Evolutionary conservation across 2,797 vertebrate species (phyloP), one percentile per base, ranked within the genome.

Genomic region (Somateria mollissima): DNA sequence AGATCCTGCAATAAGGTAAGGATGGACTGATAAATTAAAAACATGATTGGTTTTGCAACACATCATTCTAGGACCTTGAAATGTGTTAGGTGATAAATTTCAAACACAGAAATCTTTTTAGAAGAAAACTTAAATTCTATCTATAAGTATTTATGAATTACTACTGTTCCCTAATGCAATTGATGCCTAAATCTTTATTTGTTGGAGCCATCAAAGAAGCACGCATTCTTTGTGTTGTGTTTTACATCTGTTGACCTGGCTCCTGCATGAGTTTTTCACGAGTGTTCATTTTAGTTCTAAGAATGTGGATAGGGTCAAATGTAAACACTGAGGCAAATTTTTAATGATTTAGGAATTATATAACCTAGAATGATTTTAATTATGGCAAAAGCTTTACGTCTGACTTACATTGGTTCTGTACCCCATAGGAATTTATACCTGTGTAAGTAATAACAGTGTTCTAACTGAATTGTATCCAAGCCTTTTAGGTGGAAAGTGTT

Each of bases 361-460:
- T 72, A 90, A 80, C 39, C 57, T 41, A 54, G 61, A 49, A 70
- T 91, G 87, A 96, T 86, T 94, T 92, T 88, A 62, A 78, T 89
- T 81, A 88, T 51, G 54, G 66, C 41, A 81, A 69, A 87, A 18
- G 57, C 62, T 85, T 91, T 74, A 54, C 61, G 61, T 94, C 65
- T 83, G 82, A 54, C 49, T 89, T 83, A 24, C 8, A 4, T 58
- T 49, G 45, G 28, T 81, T 77, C 58, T 84, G 0, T 34, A 75
- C 41, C 20, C 32, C 4, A 7, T 9, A 72, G 66, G 73, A 89
- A 72, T 92, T 90, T 75, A 67, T 87, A 89, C 65, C 79, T 87
- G 41, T 13, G 20, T 85, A 71, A 94, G 53, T 91, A 69, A 30
- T 32, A 85, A 72, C 67, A 57, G 3, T 21, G 32, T 73, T 93